Conservation (phyloP, 1,140 invertebrate species). For the Drosophila seguyi region DNA sequence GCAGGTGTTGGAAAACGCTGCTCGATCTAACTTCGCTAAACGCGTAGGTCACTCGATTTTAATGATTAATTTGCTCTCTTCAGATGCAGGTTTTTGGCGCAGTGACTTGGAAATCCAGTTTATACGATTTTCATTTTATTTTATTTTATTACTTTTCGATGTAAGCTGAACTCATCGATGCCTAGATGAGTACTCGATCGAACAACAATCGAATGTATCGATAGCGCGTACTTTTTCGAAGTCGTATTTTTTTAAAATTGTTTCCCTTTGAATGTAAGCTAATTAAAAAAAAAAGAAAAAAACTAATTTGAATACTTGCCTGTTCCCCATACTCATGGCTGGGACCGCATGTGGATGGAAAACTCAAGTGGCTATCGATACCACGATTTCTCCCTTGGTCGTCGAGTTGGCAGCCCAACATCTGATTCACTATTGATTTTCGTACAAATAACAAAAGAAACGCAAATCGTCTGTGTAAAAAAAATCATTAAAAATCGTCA, state of each 20-base stretch:
- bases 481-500: constrained; percentile 5
- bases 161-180: constrained; percentile 1
- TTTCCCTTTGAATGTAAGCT: background rate
- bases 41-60: background rate
- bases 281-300: background rate
- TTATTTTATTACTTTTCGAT: background rate
- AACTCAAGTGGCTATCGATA: background rate
- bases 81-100: background rate
- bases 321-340: no score
- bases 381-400: background rate
- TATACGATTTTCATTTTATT: background rate
- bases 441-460: constrained; percentile 56
- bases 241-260: background rate
- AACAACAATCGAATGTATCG: background rate
- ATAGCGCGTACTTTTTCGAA: background rate
- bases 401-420: constrained; percentile 31
- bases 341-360: background rate
- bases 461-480: constrained; percentile 25
- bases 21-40: constrained; percentile 12
- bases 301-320: background rate
- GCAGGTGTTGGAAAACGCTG: constrained; percentile 29
- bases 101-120: background rate
- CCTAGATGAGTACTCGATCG: background rate
- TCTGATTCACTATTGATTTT: constrained; percentile 80
- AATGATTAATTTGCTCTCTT: background rate